Evolutionary conservation across 2,797 vertebrate genomes (phyloP), one percentile per base, ranked within the genome.

Genomic region (Serranus cabrilla): DNA sequence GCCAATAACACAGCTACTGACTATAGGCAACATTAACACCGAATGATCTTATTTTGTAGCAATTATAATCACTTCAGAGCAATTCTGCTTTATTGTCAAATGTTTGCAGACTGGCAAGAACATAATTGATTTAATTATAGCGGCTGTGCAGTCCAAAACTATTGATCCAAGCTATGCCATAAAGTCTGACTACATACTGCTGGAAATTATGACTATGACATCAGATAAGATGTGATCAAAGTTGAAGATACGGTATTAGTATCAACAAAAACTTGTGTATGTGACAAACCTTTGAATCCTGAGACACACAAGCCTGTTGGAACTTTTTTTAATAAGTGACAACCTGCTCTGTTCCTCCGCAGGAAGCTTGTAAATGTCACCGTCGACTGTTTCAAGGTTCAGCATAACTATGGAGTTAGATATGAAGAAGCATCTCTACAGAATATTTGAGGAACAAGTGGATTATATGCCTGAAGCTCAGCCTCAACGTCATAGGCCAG

Each of bases 361-460:
- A 65, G 65, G 21, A 16, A 27, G 27, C 37, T 40, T 54, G 52
- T 40, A 82, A 76, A 74, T 63, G 49, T 71, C 16, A 1, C 63
- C 64, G 42, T 78, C 67, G 63, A 47, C 40, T 23, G 55, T 68
- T 78, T 82, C 60, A 49, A 43, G 39, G 65, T 84, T 80, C 54
- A 49, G 45, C 45, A 57, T 1, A 74, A 81, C 78, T 73, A 65
- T 46, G 40, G 39, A 34, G 50, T 10, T 34, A 54, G 37, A 58
- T 72, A 77, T 67, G 21, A 80, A 82, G 82, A 70, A 76, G 37
- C 64, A 72, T 79, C 65, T 74, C 45, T 37, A 8, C 56, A 63
- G 80, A 82, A 77, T 86, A 86, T 85, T 84, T 80, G 71, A 61
- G 59, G 75, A 83, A 83, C 73, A 87, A 88, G 89, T 76, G 67